Base-by-base conservation (phyloP, 2,113 vertebrate species). In the Ctenodactylus gundi region DNA sequence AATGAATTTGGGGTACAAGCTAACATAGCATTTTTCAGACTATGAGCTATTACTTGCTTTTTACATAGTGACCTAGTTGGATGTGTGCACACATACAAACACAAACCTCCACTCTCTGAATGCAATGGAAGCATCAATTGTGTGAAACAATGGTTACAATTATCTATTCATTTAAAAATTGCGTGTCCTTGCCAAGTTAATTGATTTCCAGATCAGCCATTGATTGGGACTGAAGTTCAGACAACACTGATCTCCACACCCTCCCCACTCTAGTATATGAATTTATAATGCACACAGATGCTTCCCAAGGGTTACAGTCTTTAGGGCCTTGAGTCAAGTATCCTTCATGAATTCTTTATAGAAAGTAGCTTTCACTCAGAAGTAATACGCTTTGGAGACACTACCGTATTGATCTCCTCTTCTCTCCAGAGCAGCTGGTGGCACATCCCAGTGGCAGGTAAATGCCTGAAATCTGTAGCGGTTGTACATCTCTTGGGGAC, bases 331-430 rank as follows among this genome's bases (percentile, higher is more conserved):
- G 75, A 94, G 81, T 81, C 58, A 88, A 64, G 90, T 77, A 72
- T 49, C 60, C 83, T 93, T 97, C 88, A 95, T 94, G 92, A 95
- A 93, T 96, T 88, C 73, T 92, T 96, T 91, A 85, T 87, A 64
- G 77, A 68, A 68, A 93, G 65, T 90, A 73, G 83, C 60, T 93
- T 87, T 91, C 41, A 93, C 44, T 75, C 60, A 89, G 68, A 88
- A 87, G 77, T 51, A 88, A 76, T 73, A 51, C 85, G 31, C 62
- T 70, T 88, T 77, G 25, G 88, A 86, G 88, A 68, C 18, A 18
- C 51, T 67, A 39, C 9, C 12, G 15, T 82, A 92, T 95, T 62
- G 88, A 88, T 94, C 49, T 27, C 53, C 23, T 78, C 53, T 27
- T 39, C 18, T 91, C 84, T 88, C 75, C 18, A 72, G 41, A 77